Conservation (phyloP, 2,113 vertebrate genomes). For the Patagioenas fasciata region DNA sequence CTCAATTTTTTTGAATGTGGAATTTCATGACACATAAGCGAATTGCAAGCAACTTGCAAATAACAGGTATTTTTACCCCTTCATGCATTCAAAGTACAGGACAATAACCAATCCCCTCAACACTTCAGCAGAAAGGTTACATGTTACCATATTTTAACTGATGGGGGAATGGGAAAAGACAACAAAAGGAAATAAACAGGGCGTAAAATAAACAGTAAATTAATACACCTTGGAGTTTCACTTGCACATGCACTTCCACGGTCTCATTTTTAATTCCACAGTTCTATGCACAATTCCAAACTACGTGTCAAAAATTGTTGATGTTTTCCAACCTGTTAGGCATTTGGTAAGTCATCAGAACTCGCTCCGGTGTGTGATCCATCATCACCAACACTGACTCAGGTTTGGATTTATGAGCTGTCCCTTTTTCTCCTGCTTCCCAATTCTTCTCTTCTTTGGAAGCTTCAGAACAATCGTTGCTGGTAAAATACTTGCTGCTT, state of each 20-base stretch:
- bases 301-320: neutral
- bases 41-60: neutral
- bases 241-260: neutral
- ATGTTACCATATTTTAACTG: neutral
- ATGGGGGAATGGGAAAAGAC: neutral
- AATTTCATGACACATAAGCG: neutral
- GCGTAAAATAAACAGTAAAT: neutral
- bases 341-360: slow-evolving; percentile 89
- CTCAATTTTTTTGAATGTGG: neutral
- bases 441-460: slow-evolving; percentile 65
- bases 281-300: neutral
- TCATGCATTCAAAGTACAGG: neutral
- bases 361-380: slow-evolving; percentile 73
- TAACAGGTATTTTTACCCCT: neutral
- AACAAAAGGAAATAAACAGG: neutral
- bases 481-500: slow-evolving; percentile 82
- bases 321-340: slow-evolving; percentile 79
- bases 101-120: neutral
- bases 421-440: slow-evolving; percentile 54
- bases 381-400: slow-evolving; percentile 83
- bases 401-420: slow-evolving; percentile 63
- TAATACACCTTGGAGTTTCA: neutral
- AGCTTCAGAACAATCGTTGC: slow-evolving; percentile 80
- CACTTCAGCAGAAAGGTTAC: neutral
- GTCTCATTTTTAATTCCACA: neutral